Base-by-base conservation (phyloP, 2,797 vertebrate genomes). In the Crax fasciolata region DNA sequence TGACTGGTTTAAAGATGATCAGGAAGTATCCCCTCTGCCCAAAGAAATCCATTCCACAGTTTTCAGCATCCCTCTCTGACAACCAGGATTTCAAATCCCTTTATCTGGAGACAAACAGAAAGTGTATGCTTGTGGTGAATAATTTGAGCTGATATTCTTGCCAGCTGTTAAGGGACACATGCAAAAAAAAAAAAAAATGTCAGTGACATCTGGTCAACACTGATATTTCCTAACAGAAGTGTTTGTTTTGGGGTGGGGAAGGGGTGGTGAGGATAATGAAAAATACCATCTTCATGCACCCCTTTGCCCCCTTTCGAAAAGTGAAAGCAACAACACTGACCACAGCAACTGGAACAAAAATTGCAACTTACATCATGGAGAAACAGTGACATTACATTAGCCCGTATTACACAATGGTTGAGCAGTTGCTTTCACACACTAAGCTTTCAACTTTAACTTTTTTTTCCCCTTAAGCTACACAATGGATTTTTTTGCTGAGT, bases 391-490 rank as follows among this genome's bases (percentile, higher is more conserved):
- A 98, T 98, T 97, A 97, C 97, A 97, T 98, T 98, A 98, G 98
- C 96, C 98, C 97, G 72, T 98, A 98, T 98, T 98, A 98, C 97
- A 98, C 98, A 98, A 98, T 98, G 98, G 97, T 97, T 98, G 94
- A 98, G 98, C 98, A 98, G 98, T 98, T 98, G 98, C 98, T 98
- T 98, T 98, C 98, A 98, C 97, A 98, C 98, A 97, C 98, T 98
- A 98, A 99, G 98, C 98, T 98, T 98, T 98, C 98, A 98, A 98
- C 98, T 98, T 97, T 98, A 98, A 98, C 98, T 98, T 98, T 98
- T 98, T 98, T 98, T 12, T 41, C 94, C 96, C 95, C 92, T 91
- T 97, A 96, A 94, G 92, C 93, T 84, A 83, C 87, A 98, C 98
- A 99, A 99, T 98, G 96, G 98, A 97, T 98, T 98, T 98, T 97